Evolutionary conservation across 2,797 vertebrate genomes (phyloP).

Genomic region (Eidolon dupreanum): DNA sequence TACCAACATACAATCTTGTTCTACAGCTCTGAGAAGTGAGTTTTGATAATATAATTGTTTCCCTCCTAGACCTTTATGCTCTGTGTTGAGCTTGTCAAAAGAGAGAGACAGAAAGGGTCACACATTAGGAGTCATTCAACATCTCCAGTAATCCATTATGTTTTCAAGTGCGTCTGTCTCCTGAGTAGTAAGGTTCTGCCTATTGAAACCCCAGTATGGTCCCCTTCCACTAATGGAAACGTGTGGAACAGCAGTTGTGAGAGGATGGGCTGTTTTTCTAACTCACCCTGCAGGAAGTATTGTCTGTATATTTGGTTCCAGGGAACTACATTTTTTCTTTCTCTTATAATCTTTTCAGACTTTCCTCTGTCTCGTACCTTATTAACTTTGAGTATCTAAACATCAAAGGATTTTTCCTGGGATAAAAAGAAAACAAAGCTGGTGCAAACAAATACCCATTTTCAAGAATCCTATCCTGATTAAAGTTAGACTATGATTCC

Average conservation of each 20-base stretch:
- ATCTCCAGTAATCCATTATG: not conserved
- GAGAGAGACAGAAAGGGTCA: not conserved
- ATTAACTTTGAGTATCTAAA: constrained; percentile 62
- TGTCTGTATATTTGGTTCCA: not conserved
- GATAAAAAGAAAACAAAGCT: constrained; percentile 62
- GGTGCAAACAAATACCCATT: constrained; percentile 42
- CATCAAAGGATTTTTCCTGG: constrained; percentile 34
- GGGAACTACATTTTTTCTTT: not conserved
- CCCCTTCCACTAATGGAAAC: not conserved
- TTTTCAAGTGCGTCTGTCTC: not conserved
- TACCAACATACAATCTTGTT: not conserved
- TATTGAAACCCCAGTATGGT: not conserved
- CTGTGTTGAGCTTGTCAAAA: not conserved
- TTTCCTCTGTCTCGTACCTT: constrained; percentile 31
- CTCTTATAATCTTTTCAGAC: constrained; percentile 33
- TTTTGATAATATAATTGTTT: not conserved
- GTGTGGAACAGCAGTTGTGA: not conserved
- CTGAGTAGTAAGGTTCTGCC: not conserved
- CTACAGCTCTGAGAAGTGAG: not conserved
- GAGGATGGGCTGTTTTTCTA: not conserved
- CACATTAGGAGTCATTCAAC: not conserved
- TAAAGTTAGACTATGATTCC: constrained; percentile 27
- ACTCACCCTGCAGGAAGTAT: not conserved
- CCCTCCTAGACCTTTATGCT: not conserved
- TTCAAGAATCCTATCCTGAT: constrained; percentile 1